These are phyloP conservation scores for Stegana nigrithorax DNA, from an alignment of 2,888 invertebrate genomes.

Conservation along the genomic window DNA sequence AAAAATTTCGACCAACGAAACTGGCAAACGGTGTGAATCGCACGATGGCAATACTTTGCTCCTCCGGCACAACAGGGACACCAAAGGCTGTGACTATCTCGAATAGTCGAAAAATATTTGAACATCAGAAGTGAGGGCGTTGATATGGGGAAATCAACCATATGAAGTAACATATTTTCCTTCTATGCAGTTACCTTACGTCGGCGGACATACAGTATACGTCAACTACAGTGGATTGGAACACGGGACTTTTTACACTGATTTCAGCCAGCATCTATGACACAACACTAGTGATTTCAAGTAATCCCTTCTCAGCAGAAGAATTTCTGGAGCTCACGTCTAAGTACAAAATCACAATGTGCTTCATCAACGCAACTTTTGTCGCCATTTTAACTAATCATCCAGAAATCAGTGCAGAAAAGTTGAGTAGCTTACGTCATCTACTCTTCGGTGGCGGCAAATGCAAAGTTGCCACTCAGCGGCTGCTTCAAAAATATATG, in stretches of 20 bases:
- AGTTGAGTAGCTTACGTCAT: conserved; percentile 39
- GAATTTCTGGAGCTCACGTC: conserved; percentile 45
- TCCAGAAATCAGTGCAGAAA: conserved; percentile 25
- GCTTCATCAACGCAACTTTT: conserved; percentile 44
- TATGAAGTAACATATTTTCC: neutral
- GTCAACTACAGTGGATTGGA: conserved; percentile 50
- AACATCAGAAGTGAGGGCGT: conserved; percentile 40
- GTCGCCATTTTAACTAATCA: conserved; percentile 47
- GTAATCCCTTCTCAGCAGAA: conserved; percentile 40
- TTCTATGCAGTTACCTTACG: neutral
- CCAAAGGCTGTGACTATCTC: conserved; percentile 61
- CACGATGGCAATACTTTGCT: conserved; percentile 57
- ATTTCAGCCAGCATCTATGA: conserved; percentile 47
- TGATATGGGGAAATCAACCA: neutral
- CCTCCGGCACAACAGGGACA: conserved; percentile 64
- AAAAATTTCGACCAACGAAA: conserved; percentile 25
- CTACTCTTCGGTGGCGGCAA: conserved; percentile 49
- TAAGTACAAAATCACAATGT: conserved; percentile 46
- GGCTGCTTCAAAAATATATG: conserved; percentile 40
- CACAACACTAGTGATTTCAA: conserved; percentile 46
- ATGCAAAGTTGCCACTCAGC: conserved; percentile 40
- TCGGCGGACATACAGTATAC: conserved; percentile 46
- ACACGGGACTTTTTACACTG: conserved; percentile 41
- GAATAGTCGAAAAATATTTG: conserved; percentile 45
- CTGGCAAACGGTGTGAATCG: conserved; percentile 40